Conservation (phyloP, 2,888 invertebrate genomes). For the Polyploca ridens region DNA sequence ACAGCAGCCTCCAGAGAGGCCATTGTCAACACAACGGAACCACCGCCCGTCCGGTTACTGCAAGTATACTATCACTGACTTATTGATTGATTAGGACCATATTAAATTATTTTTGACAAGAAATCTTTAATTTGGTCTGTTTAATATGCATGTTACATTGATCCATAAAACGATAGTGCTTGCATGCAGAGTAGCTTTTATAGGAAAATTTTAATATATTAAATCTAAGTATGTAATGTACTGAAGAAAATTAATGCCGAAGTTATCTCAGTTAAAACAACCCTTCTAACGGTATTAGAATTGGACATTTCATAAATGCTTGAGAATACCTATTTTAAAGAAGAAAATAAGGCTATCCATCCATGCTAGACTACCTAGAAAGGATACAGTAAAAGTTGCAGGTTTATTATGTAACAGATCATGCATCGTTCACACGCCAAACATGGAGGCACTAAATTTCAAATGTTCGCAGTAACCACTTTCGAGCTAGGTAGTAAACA, state of each 20-base stretch:
- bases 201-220: no score
- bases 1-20: slow-evolving; percentile 19
- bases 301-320: no score
- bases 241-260: no score
- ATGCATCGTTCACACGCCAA: background rate
- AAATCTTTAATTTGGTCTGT: no score
- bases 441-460: slow-evolving; percentile 9
- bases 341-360: no score
- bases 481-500: background rate
- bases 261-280: no score
- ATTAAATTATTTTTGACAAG: background rate
- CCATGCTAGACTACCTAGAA: background rate
- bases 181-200: no score
- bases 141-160: no score
- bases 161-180: no score
- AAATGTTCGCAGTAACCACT: slow-evolving; percentile 12
- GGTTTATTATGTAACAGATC: slow-evolving; percentile 3
- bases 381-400: background rate
- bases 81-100: background rate
- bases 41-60: slow-evolving; percentile 15
- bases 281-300: no score
- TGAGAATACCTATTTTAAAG: background rate
- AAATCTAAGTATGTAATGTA: no score
- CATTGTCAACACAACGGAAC: slow-evolving; percentile 35
- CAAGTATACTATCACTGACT: background rate